Conservation (phyloP, 2,888 invertebrate genomes). For the Rhodophaea formosa region DNA sequence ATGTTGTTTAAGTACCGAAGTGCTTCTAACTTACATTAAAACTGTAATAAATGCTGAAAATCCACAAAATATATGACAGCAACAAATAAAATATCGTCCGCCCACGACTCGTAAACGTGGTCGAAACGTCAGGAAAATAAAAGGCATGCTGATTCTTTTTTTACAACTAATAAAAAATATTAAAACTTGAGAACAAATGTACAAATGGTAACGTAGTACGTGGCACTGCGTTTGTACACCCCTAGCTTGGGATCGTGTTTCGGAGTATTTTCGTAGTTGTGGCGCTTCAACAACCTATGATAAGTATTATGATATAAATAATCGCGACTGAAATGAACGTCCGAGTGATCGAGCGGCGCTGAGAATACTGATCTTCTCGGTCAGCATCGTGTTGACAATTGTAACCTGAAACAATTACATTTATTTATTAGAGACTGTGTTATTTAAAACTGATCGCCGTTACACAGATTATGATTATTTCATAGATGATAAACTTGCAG, state of each 20-base stretch:
- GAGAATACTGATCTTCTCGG: constrained; percentile 52
- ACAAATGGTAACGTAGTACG: constrained; percentile 38
- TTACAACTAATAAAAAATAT: constrained; percentile 19
- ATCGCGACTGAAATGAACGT: constrained; percentile 49
- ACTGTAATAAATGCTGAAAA: constrained; percentile 63
- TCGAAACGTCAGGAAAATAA: neutral
- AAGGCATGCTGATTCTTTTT: neutral
- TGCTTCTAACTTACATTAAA: constrained; percentile 47
- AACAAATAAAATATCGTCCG: constrained; percentile 4
- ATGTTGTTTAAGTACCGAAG: constrained; percentile 54
- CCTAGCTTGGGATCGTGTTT: constrained; percentile 25
- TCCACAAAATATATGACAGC: constrained; percentile 29
- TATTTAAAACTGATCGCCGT: too few relatives aligned
- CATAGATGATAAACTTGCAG: too few relatives aligned
- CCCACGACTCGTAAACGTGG: neutral
- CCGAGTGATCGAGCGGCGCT: constrained; percentile 31
- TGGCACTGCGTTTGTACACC: constrained; percentile 51
- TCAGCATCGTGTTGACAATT: constrained; percentile 54
- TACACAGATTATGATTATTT: too few relatives aligned
- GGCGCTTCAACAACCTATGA: constrained; percentile 49
- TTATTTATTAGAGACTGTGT: too few relatives aligned
- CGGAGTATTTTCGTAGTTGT: constrained; percentile 41
- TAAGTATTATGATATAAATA: constrained; percentile 64
- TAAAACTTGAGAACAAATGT: constrained; percentile 21
- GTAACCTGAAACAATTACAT: constrained; percentile 42